phyloP scores from a whole-genome alignment of 1,140 invertebrate genomes.

The Musca vetustissima region DNA sequence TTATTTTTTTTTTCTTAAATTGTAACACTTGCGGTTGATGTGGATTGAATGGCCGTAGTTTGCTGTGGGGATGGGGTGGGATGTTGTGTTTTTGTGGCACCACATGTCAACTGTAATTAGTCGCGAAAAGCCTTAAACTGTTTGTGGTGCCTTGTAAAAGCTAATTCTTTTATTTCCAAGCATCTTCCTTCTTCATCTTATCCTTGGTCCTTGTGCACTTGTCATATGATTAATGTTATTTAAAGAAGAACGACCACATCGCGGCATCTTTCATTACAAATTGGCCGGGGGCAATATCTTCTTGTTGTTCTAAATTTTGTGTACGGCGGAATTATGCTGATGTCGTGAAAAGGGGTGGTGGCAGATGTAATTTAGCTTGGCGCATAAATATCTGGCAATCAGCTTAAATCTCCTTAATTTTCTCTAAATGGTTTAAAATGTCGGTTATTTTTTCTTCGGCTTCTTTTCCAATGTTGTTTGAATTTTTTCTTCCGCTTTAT shows the following conservation, averaged over 20 bases:
- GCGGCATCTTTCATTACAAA: not conserved
- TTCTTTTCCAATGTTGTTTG: too few species aligned
- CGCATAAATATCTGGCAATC: not conserved
- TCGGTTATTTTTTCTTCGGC: not conserved
- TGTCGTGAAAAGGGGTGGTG: not conserved
- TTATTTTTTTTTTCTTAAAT: not conserved
- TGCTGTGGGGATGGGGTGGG: not conserved
- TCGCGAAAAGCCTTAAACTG: conserved; percentile 17
- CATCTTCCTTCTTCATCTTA: not conserved
- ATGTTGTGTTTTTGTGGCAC: conserved; percentile 29
- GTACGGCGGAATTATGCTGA: not conserved
- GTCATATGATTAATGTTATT: conserved; percentile 32
- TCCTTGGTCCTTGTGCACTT: conserved; percentile 25
- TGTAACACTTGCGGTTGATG: not conserved
- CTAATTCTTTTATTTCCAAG: not conserved
- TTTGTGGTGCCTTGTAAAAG: too few species aligned
- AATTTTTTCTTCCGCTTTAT: not conserved
- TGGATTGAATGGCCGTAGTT: not conserved
- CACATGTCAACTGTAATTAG: conserved; percentile 35
- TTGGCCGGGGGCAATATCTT: conserved; percentile 8
- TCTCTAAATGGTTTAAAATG: conserved; percentile 14
- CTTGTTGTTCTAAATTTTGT: not conserved
- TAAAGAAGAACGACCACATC: conserved; percentile 11
- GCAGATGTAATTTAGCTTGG: not conserved
- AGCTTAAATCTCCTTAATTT: conserved; percentile 18